These are phyloP conservation scores for Columba livia DNA, from an alignment of 2,113 vertebrate genomes.

Conservation along the genomic window DNA sequence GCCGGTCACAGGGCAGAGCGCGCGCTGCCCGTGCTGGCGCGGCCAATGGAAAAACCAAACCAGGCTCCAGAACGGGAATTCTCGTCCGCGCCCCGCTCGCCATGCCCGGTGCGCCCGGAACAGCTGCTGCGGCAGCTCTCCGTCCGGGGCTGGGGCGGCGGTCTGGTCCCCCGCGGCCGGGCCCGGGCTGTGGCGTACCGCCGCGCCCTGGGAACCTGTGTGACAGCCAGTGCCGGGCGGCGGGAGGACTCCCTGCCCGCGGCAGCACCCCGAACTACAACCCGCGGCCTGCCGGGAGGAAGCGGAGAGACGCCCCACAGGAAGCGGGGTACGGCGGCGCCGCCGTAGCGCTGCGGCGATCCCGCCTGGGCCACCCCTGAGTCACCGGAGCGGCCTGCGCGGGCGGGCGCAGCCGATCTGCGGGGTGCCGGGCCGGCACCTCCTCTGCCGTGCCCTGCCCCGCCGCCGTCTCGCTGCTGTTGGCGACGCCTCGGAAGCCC, in stretches of 20 bases:
- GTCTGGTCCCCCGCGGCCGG: too few species aligned
- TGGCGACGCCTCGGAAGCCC: neutral
- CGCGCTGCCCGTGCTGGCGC: neutral
- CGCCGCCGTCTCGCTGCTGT: neutral
- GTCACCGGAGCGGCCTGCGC: neutral
- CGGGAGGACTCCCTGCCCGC: neutral
- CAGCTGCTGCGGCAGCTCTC: neutral
- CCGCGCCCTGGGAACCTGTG: neutral
- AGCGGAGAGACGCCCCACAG: neutral
- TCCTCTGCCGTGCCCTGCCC: too few species aligned
- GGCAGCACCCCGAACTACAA: neutral
- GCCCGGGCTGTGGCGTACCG: neutral
- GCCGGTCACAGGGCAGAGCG: neutral
- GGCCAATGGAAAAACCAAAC: neutral
- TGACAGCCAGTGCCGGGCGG: neutral
- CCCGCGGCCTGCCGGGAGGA: constrained; percentile 22
- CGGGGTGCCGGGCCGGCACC: neutral
- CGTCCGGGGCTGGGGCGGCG: neutral
- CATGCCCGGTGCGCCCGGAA: neutral
- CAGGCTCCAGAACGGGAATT: neutral
- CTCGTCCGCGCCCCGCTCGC: neutral
- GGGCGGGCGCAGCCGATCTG: neutral
- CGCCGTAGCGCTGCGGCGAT: neutral
- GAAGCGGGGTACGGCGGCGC: neutral
- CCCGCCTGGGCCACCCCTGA: neutral